Evolutionary conservation across 2,888 invertebrate genomes (phyloP).

Genomic region (Acleris emargana): DNA sequence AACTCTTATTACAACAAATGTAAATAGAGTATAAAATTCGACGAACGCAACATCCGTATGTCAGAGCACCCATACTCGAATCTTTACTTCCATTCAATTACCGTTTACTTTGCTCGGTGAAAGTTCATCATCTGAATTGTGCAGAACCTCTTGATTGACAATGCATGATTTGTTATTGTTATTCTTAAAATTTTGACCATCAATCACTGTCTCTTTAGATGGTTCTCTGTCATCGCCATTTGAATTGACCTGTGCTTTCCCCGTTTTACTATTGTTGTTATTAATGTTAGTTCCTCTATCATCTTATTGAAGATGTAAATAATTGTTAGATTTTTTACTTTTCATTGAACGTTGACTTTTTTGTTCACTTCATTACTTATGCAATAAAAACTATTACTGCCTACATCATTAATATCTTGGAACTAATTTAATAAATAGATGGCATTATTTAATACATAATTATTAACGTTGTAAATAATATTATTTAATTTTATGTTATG

Average conservation of each 20-base stretch:
- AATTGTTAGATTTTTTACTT: neutral
- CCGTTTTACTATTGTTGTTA: slow-evolving; percentile 7
- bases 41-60: neutral
- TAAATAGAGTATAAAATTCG: too few relatives aligned
- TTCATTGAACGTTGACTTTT: neutral
- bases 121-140: slow-evolving; percentile 21
- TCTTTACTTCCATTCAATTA: slow-evolving; percentile 26
- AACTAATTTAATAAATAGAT: too few relatives aligned
- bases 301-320: neutral
- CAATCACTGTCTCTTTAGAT: slow-evolving; percentile 14
- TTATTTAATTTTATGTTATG: too few relatives aligned
- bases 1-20: too few relatives aligned
- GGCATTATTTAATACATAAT: too few relatives aligned
- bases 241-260: slow-evolving; percentile 23
- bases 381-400: too few relatives aligned
- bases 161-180: slow-evolving; percentile 26
- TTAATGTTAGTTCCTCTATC: slow-evolving; percentile 1
- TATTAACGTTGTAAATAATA: too few relatives aligned
- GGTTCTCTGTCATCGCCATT: slow-evolving; percentile 8
- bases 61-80: slow-evolving; percentile 5
- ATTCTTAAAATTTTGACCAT: slow-evolving; percentile 22
- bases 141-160: slow-evolving; percentile 18
- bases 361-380: too few relatives aligned
- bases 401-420: too few relatives aligned
- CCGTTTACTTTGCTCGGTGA: slow-evolving; percentile 18